phyloP scores from a whole-genome alignment of 2,113 vertebrate genomes.

The Rhinopithecus roxellana region DNA sequence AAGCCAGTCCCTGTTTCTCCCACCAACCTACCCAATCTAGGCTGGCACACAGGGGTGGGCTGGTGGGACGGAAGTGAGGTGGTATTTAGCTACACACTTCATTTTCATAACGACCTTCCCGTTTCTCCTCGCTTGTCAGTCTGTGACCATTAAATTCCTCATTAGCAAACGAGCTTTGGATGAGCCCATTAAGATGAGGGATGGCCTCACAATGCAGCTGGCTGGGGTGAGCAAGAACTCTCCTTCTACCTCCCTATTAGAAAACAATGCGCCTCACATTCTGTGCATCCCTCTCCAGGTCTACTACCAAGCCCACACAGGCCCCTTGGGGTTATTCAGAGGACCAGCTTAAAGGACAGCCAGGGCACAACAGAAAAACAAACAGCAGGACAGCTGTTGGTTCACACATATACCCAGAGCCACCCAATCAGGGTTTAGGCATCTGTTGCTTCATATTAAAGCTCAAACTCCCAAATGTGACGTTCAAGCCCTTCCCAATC shows the following conservation, averaged over 20 bases:
- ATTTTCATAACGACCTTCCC: constrained; percentile 60
- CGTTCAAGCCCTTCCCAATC: neutral
- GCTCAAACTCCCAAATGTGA: neutral
- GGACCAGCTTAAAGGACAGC: neutral
- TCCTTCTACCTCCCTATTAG: neutral
- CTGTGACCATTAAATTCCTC: constrained; percentile 72
- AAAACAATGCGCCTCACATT: neutral
- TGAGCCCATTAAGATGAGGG: constrained; percentile 68
- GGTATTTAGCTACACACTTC: neutral
- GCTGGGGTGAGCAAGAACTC: neutral
- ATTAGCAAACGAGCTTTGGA: constrained; percentile 62
- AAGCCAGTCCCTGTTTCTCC: neutral
- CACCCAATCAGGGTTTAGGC: neutral
- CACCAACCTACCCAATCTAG: neutral
- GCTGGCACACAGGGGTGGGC: neutral
- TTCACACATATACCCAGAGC: neutral
- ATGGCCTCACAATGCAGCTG: constrained; percentile 27
- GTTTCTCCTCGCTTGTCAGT: constrained; percentile 55
- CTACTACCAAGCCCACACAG: neutral
- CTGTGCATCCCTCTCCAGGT: neutral
- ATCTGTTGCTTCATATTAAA: neutral
- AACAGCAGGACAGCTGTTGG: neutral
- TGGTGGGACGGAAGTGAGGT: neutral
- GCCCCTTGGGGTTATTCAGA: too few species aligned
- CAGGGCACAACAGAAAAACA: neutral